Evolutionary conservation across 1,140 invertebrate species (phyloP).

Genomic region (Andrena cerasifolii): DNA sequence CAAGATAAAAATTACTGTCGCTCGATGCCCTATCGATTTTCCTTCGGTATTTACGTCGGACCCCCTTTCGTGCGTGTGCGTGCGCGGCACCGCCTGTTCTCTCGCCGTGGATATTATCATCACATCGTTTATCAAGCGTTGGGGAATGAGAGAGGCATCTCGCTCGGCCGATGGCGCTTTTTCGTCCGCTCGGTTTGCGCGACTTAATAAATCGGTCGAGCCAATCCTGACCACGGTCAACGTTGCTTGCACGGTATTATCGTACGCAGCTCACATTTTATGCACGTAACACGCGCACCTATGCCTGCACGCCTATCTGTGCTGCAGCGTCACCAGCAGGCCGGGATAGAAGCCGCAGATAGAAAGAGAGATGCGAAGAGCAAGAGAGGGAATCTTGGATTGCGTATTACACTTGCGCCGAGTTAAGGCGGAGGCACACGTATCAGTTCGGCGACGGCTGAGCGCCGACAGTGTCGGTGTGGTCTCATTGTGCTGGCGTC

Average conservation of each 20-base stretch:
- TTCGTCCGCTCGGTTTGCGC: constrained; percentile 37
- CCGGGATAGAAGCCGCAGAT: neutral
- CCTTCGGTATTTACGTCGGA: constrained; percentile 40
- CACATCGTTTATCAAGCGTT: constrained; percentile 47
- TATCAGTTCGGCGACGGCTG: too few species aligned
- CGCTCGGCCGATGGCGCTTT: constrained; percentile 23
- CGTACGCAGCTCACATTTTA: constrained; percentile 44
- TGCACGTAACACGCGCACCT: constrained; percentile 11
- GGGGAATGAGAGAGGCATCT: constrained; percentile 30
- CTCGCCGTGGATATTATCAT: constrained; percentile 38
- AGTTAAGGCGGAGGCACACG: too few species aligned
- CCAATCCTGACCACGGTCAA: constrained; percentile 70
- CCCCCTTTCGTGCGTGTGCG: constrained; percentile 22
- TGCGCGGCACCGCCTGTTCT: neutral
- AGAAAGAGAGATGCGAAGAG: constrained; percentile 1
- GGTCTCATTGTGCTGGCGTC: too few species aligned
- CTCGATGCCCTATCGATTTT: constrained; percentile 48
- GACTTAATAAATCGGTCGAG: constrained; percentile 61
- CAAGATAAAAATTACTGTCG: constrained; percentile 34
- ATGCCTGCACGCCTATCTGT: neutral
- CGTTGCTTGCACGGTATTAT: constrained; percentile 45
- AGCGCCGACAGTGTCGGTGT: too few species aligned
- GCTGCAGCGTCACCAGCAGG: constrained; percentile 21
- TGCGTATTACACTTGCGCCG: constrained; percentile 43
- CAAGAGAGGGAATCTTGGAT: constrained; percentile 19